Base-by-base conservation (phyloP, 2,888 invertebrate species). In the Oscheius sp. region DNA sequence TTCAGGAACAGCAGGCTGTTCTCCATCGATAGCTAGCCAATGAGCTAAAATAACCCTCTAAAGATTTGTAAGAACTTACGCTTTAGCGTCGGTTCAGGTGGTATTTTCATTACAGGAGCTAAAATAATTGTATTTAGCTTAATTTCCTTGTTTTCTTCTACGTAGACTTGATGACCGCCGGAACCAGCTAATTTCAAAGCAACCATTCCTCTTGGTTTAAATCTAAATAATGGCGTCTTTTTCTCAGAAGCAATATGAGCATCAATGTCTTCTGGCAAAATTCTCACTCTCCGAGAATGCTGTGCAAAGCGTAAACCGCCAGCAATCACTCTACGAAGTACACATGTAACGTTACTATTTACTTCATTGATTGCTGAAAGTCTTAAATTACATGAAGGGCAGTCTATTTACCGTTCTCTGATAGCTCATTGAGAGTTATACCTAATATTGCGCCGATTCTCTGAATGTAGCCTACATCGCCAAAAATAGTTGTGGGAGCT, bases 1-100 rank as follows among this genome's bases (percentile, higher is more conserved):
- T 89, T 99, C 98, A 0, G 97, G 97, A 69, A 97, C 93, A 0
- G 96, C 93, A 0, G 98, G 98, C 86, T 98, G 69, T n/a, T 74
- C 70, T 4, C 78, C 78, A 8, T 78, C 74, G 20, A 53, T 72
- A 0, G 72, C 74, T 8, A 78, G 61, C 50, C 70, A 64, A 53
- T 75, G 74, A 0, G 75, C 76, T 76, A 57, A 37, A 76, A 67
- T 63, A 29, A 15, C 4, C 6, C 10, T 1, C 20, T 20, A n/a
- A n/a, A n/a, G n/a, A n/a, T n/a, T n/a, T n/a, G n/a, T n/a, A n/a
- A n/a, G 5, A 45, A 45, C 55, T 31, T 42, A 58, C 68, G 46
- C 34, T 27, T 8, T 27, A 69, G 12, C 4, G 34, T 33, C 39
- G 69, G 46, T 31, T 39, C n/a, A n/a, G 55, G 25, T 2, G 63